Base-by-base conservation (phyloP, 2,113 vertebrate genomes). In the Onychostoma macrolepis region DNA sequence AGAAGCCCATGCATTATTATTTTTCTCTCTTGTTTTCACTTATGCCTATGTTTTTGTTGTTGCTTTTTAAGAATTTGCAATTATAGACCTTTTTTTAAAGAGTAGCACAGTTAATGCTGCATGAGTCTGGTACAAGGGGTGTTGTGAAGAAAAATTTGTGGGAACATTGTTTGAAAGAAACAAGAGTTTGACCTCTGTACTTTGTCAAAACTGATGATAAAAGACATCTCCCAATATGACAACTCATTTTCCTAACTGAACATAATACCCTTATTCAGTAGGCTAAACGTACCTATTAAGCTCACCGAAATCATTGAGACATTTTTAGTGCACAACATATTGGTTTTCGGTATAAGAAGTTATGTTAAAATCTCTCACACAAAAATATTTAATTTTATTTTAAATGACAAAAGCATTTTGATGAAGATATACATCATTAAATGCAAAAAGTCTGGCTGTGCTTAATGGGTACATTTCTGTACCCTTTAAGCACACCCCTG, bases 191-290 rank as follows among this genome's bases (percentile, higher is more conserved):
- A 67, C 63, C 4, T 2, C 13, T 28, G 61, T 65, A 10, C 67
- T 8, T 71, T 28, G 61, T 30, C 17, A 36, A 21, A 71, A 38
- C 9, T 72, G 45, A 43, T 71, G 48, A 83, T 24, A 78, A 69
- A 30, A 86, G 83, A 85, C 69, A 79, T 56, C 58, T 58, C 21
- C 53, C 33, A 69, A 83, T 71, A 81, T 17, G 58, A 83, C 15
- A 72, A 63, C 38, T 28, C 43, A 79, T 83, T 86, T 81, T 83
- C 48, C 79, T 86, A 15, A 15, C 50, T 83, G 7, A 83, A 58
- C 53, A 48, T 76, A 41, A 48, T 50, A 65, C 36, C 2, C 6
- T 74, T 75, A 72, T 24, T 71, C 19, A 5, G 36, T 71, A n/a
- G n/a, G n/a, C n/a, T n/a, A n/a, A n/a, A n/a, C n/a, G n/a, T n/a